Evolutionary conservation across 2,113 vertebrate species (phyloP), one percentile per base, ranked within the genome.

Genomic region (Nesogale talazaci): DNA sequence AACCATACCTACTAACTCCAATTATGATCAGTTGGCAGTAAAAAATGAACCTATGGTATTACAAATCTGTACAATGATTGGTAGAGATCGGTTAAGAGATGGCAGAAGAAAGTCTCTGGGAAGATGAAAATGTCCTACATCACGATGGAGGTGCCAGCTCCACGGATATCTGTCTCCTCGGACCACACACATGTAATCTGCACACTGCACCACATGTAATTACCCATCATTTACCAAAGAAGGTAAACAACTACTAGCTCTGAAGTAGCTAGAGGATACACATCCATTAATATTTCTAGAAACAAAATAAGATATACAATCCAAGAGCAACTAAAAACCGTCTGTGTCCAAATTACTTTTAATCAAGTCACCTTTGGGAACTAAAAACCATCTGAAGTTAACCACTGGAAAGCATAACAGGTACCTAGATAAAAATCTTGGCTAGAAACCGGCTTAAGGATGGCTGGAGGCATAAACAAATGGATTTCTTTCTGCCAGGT

Each of bases 391-490:
- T 88, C 69, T 67, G 65, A 95, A 94, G 83, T 90, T 95, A 90
- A 92, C 80, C 81, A 89, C 14, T 65, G 63, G 90, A 93, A 92
- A 88, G 65, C 91, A 56, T 87, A 40, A 65, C 81, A 84, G 65
- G 90, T 88, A 77, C 81, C 38, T 36, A 82, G 94, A 94, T 94
- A 89, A 91, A 95, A 92, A 92, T 89, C 91, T 89, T 95, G 79
- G 91, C 87, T 94, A 89, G 93, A 89, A 94, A 85, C 57, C 34
- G 23, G 95, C 74, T 92, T 89, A 86, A 93, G 88, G 96, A 96
- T 93, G 52, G 87, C 95, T 95, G 5, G 87, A 91, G 93, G 95
- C 94, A 79, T 96, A 96, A 97, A 96, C 95, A 97, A 88, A 96
- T 59, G 9, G 29, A 38, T 57, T 94, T 92, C 27, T 42, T 72